Evolutionary conservation across 2,113 vertebrate species (phyloP), one percentile per base, ranked within the genome.

Genomic region (Poecilia latipinna): DNA sequence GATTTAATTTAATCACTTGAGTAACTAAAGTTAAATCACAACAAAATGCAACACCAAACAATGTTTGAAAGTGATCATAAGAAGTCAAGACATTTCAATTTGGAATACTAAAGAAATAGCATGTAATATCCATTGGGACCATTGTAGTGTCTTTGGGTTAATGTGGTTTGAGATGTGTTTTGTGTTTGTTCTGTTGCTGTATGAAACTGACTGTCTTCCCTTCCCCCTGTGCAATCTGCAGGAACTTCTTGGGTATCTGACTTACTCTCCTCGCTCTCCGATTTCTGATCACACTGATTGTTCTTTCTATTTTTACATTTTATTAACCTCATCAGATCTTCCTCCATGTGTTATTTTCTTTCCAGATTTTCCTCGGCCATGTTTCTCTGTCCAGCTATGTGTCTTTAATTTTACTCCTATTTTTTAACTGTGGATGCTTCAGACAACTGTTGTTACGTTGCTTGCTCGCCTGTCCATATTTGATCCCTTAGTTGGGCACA

Each of bases 141-240:
- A 70, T 65, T 88, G 73, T 48, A 57, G 22, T 28, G 31, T 80
- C 10, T 65, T 60, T 73, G 67, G 72, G 72, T 83, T 72, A 29
- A 61, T 72, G 68, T 81, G 84, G 67, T 75, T 68, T 75, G 81
- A 68, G 68, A 68, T 87, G 71, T 90, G 67, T 88, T 63, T 90
- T 75, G 19, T 92, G 70, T 83, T 68, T 88, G 77, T 89, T 90
- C 74, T 93, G 84, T 84, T 92, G 69, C 74, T 85, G 62, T 73
- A 76, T 77, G 75, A 64, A 91, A 87, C 74, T 88, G 83, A 90
- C 90, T 77, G 84, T 93, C 84, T 94, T 91, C 85, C 90, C 82
- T 93, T 93, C 89, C 93, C 91, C 87, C 82, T 94, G 91, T 93
- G 87, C 90, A 92, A 91, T 91, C 90, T 90, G 89, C 90, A 94